phyloP scores from a whole-genome alignment of 2,888 invertebrate species.

The Monochamus alternatus region DNA sequence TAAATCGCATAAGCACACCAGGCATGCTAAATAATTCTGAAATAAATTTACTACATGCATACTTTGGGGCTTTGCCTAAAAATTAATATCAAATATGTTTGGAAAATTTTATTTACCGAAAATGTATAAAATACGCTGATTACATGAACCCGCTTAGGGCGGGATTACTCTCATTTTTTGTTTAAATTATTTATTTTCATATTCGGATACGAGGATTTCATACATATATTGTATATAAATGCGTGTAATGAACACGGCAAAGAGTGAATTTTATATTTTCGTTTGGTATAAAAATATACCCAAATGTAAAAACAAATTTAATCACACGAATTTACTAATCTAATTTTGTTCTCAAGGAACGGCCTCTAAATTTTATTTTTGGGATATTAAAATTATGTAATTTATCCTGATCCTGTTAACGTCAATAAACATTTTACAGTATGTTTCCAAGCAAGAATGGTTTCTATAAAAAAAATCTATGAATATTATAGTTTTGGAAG shows the following conservation, averaged over 20 bases:
- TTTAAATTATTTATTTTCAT: conserved; percentile 30
- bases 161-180: conserved; percentile 28
- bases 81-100: conserved; percentile 51
- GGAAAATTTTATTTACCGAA: conserved; percentile 51
- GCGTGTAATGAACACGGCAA: not conserved
- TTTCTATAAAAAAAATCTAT: too few species aligned
- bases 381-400: too few species aligned
- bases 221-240: not conserved
- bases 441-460: too few species aligned
- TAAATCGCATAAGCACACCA: conserved; percentile 68
- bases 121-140: conserved; percentile 35
- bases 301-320: too few species aligned
- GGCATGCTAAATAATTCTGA: conserved; percentile 65
- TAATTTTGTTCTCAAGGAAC: too few species aligned
- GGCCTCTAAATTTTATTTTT: too few species aligned
- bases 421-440: too few species aligned
- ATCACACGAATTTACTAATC: too few species aligned
- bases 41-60: conserved; percentile 61
- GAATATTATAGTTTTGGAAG: too few species aligned
- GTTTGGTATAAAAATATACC: too few species aligned
- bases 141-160: conserved; percentile 26
- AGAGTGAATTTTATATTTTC: too few species aligned
- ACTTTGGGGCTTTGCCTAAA: conserved; percentile 49
- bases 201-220: not conserved
- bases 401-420: too few species aligned